phyloP scores from a whole-genome alignment of 1,140 invertebrate species.

The Solenopsis invicta region DNA sequence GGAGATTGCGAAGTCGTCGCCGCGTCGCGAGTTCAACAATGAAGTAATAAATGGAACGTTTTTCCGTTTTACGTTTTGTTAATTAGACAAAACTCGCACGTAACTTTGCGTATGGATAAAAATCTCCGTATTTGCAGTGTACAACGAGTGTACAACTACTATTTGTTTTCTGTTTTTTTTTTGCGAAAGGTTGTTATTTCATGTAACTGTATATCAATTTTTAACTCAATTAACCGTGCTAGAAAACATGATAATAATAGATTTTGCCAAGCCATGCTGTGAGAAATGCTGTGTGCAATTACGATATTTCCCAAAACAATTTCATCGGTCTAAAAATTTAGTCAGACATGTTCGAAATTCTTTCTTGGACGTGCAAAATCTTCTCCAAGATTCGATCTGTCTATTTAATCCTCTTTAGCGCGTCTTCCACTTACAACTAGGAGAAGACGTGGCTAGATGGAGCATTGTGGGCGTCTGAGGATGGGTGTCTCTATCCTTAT shows the following conservation, averaged over 20 bases:
- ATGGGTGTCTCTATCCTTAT: constrained; percentile 65
- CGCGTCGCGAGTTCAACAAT: constrained; percentile 1
- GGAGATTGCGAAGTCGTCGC: constrained; percentile 14
- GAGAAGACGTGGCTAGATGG: constrained; percentile 44
- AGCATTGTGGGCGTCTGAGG: neutral
- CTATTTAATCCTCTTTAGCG: constrained; percentile 46
- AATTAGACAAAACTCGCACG: neutral
- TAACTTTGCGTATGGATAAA: neutral
- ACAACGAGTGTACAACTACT: neutral
- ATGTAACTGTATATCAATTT: neutral
- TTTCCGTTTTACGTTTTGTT: neutral
- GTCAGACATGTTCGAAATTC: constrained; percentile 7
- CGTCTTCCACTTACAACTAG: constrained; percentile 49
- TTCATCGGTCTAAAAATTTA: constrained; percentile 39
- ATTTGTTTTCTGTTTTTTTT: neutral
- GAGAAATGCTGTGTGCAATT: constrained; percentile 1
- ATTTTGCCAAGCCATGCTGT: neutral
- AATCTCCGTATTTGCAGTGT: neutral
- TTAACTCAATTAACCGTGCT: neutral
- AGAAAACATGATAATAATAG: neutral
- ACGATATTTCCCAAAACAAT: constrained; percentile 27
- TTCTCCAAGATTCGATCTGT: constrained; percentile 60
- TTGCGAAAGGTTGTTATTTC: neutral
- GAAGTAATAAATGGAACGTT: constrained; percentile 27
- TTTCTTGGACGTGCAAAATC: constrained; percentile 26